phyloP scores from a whole-genome alignment of 2,797 vertebrate species.

The Mycteria americana region DNA sequence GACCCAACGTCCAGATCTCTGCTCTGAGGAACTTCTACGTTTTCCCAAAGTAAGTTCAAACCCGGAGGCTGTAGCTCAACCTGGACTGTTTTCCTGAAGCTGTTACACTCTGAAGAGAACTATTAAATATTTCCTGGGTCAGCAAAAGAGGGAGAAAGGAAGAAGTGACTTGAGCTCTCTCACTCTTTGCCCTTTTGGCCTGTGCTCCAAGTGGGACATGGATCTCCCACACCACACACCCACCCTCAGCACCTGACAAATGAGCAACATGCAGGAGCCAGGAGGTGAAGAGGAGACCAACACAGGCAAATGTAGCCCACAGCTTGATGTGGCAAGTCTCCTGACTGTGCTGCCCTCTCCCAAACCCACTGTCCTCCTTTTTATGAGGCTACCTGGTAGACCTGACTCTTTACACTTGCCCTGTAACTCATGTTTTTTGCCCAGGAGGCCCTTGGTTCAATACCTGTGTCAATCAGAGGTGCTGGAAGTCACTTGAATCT shows the following conservation, averaged over 20 bases:
- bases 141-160: not conserved
- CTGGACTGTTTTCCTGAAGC: not conserved
- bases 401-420: not conserved
- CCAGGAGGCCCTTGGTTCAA: not conserved
- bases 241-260: not conserved
- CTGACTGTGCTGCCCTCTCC: rapidly evolving
- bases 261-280: not conserved
- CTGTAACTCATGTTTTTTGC: not conserved
- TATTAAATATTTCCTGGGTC: not conserved
- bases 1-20: not conserved
- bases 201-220: not conserved
- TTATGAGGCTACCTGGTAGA: not conserved
- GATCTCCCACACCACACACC: not conserved
- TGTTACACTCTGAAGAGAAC: not conserved
- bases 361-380: not conserved
- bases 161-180: not conserved
- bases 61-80: not conserved
- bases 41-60: not conserved
- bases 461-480: not conserved
- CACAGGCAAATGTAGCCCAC: not conserved
- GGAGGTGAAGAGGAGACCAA: not conserved
- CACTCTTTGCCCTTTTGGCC: not conserved
- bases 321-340: too few species aligned
- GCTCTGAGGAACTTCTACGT: not conserved
- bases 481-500: not conserved